phyloP scores from a whole-genome alignment of 2,888 invertebrate species.

The Mylabris sibirica region DNA sequence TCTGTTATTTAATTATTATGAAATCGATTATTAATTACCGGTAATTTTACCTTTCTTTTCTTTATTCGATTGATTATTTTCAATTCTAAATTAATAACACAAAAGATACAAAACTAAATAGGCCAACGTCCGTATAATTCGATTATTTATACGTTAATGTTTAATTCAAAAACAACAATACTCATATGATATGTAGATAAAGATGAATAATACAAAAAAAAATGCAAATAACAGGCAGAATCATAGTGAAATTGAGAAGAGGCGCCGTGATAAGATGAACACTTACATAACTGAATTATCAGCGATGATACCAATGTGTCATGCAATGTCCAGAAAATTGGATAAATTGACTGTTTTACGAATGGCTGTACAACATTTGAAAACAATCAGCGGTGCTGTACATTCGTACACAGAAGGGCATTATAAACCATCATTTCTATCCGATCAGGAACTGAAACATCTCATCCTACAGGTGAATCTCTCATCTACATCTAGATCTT shows the following conservation, averaged over 20 bases:
- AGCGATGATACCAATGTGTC: conserved; percentile 92
- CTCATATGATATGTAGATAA: background rate
- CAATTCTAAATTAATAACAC: background rate
- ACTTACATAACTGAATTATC: conserved; percentile 91
- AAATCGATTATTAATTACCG: conserved; percentile 23
- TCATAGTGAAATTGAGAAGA: conserved; percentile 96
- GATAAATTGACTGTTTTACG: conserved; percentile 91
- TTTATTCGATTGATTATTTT: background rate
- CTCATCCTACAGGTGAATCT: conserved; percentile 75
- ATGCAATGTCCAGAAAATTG: conserved; percentile 89
- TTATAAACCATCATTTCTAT: conserved; percentile 81
- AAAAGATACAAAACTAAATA: background rate
- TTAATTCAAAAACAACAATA: no score
- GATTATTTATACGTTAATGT: conserved; percentile 11
- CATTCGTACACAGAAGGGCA: conserved; percentile 78
- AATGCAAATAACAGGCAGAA: conserved; percentile 76
- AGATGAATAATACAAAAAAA: conserved; percentile 7
- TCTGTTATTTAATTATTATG: conserved; percentile 39
- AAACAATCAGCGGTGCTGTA: conserved; percentile 76
- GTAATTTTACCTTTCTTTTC: background rate
- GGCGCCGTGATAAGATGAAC: conserved; percentile 96
- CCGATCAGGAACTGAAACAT: conserved; percentile 86
- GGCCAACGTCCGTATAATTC: background rate
- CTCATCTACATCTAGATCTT: background rate
- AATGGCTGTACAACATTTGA: conserved; percentile 93